Evolutionary conservation across 2,113 vertebrate species (phyloP), one percentile per base, ranked within the genome.

Genomic region (Triplophysa rosa): DNA sequence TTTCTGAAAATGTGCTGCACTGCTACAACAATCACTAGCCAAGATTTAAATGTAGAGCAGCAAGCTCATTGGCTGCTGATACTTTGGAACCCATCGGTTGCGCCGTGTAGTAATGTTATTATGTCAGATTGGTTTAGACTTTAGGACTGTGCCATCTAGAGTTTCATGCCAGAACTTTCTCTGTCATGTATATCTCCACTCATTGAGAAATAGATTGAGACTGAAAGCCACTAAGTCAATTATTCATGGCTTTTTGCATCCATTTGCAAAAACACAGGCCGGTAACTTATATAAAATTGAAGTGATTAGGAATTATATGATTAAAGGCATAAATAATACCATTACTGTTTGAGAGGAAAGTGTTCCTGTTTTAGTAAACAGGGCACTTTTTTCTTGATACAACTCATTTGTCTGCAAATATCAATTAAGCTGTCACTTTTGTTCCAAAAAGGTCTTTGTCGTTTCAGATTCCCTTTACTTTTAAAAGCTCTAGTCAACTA

Each of bases 281-380:
- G 29, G 66, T 68, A 68, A 68, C 66, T 45, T 66, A 10, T 65
- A 65, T 12, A 40, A 66, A 40, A 14, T 24, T 69, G 11, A 69
- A 52, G 9, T 2, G 9, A 54, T 4, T 70, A n/a, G 52, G 16
- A 52, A 29, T 33, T 19, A 54, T 54, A 17, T 70, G 54, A 58
- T 58, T 58, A 21, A 58, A 49, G 16, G 24, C 16, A 70, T 10
- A 29, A n/a, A 54, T 70, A 54, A 54, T 19, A 45, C 66, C 29
- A 54, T 69, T 69, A 70, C 12, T 67, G 40, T 23, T 47, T 13
- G 2, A 23, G 40, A 6, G 11, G 23, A 69, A 29, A 54, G 24
- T 54, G 14, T 19, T 54, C 16, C 8, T 56, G 23, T 26, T 52
- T 66, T 37, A n/a, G 19, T 58, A 21, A 7, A 21, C 54, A 58